Conservation (phyloP, 2,888 invertebrate species). For the Ochropacha duplaris region DNA sequence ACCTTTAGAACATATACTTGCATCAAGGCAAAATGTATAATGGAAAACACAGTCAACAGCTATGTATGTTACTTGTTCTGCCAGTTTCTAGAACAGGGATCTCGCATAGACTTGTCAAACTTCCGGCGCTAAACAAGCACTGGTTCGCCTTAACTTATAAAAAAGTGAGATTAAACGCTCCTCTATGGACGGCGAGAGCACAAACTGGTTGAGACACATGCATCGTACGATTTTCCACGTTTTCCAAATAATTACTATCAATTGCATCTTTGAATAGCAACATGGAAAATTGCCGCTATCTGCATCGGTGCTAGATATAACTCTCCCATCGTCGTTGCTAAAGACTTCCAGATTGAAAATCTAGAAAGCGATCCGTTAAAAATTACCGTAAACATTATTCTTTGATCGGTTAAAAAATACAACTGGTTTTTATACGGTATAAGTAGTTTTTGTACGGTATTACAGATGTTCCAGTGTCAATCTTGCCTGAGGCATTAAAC, state of each 20-base stretch:
- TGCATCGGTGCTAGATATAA: constrained; percentile 2
- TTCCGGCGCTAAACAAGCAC: constrained; percentile 1
- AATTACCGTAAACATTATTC: constrained; percentile 5
- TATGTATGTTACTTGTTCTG: background rate
- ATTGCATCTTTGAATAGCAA: constrained; percentile 30
- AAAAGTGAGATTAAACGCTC: constrained; percentile 20
- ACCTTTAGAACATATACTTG: no score
- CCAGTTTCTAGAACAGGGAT: constrained; percentile 2
- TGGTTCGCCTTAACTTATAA: constrained; percentile 5
- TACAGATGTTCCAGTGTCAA: constrained; percentile 3
- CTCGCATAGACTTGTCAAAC: background rate
- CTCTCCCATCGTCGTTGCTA: constrained; percentile 4
- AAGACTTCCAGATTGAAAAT: background rate
- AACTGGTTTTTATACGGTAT: constrained; percentile 4
- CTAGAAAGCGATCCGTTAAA: constrained; percentile 7
- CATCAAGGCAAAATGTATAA: background rate
- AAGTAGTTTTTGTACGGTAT: background rate
- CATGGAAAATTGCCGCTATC: constrained; percentile 26
- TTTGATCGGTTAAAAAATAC: background rate
- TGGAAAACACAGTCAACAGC: background rate
- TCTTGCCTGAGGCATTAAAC: background rate
- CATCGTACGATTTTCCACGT: constrained; percentile 44
- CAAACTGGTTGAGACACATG: constrained; percentile 21
- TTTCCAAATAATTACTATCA: constrained; percentile 57
- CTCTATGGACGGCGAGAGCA: constrained; percentile 40